phyloP scores from a whole-genome alignment of 2,888 invertebrate species.

The Antheraea assamensis region DNA sequence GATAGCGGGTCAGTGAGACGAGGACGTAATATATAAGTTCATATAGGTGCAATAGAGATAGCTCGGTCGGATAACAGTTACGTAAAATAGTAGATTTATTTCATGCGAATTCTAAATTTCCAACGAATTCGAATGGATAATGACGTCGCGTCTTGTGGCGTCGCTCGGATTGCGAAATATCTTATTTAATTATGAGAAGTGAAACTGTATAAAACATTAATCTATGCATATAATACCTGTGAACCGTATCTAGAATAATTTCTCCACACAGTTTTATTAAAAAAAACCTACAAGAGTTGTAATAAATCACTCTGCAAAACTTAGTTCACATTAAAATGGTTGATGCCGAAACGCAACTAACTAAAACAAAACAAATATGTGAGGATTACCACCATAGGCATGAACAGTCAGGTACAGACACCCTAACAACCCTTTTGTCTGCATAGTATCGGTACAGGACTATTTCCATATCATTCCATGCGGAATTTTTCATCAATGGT shows the following conservation, averaged over 20 bases:
- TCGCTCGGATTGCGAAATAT: conserved; percentile 17
- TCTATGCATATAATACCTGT: too few relatives aligned
- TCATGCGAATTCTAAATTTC: conserved; percentile 36
- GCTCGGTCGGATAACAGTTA: conserved; percentile 33
- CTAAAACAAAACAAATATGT: background rate
- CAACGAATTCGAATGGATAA: conserved; percentile 28
- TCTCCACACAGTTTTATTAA: too few relatives aligned
- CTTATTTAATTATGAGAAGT: conserved; percentile 3
- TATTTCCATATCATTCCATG: too few relatives aligned
- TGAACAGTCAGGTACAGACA: too few relatives aligned
- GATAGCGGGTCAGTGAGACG: conserved; percentile 36
- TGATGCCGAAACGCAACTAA: too few relatives aligned
- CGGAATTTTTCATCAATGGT: too few relatives aligned
- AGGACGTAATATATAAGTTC: conserved; percentile 27
- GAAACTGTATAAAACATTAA: background rate
- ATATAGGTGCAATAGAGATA: conserved; percentile 29
- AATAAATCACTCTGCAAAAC: too few relatives aligned
- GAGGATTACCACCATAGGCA: background rate
- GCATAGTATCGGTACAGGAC: too few relatives aligned
- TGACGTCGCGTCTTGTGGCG: background rate
- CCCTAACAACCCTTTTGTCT: too few relatives aligned
- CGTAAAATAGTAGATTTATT: conserved; percentile 37
- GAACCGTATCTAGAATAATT: too few relatives aligned
- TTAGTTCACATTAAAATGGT: background rate
- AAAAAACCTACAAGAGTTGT: too few relatives aligned